These are phyloP conservation scores for Brachypterus glaber DNA, from an alignment of 2,888 invertebrate genomes.

Conservation along the genomic window DNA sequence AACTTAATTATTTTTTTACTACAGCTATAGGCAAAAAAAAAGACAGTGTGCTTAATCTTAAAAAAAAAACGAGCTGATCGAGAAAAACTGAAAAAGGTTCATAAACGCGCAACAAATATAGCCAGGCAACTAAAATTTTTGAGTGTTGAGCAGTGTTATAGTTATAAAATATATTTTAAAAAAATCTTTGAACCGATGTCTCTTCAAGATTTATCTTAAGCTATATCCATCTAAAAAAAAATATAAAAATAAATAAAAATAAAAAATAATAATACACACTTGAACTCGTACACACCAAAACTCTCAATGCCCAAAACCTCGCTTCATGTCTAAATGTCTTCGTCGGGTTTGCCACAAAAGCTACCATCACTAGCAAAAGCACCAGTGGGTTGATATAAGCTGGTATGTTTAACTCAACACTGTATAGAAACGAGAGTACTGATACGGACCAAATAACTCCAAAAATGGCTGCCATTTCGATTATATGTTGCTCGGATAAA, in stretches of 20 bases:
- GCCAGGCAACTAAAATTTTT: too few species aligned
- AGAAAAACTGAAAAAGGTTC: too few species aligned
- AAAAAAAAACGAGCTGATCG: too few species aligned
- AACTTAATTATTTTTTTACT: too few species aligned
- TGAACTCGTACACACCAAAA: slow-evolving; percentile 57
- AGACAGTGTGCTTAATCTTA: too few species aligned
- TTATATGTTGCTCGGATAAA: slow-evolving; percentile 85
- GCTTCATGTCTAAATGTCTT: slow-evolving; percentile 88
- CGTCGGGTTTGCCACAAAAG: slow-evolving; percentile 86
- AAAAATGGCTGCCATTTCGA: slow-evolving; percentile 87
- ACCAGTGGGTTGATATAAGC: slow-evolving; percentile 87
- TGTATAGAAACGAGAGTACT: slow-evolving; percentile 72
- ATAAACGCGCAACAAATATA: too few species aligned
- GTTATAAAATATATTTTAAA: too few species aligned
- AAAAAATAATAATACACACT: slow-evolving; percentile 6
- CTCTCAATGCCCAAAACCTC: slow-evolving; percentile 85
- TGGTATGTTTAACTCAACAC: slow-evolving; percentile 77
- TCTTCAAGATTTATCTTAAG: too few species aligned
- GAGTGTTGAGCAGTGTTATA: too few species aligned
- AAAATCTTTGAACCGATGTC: too few species aligned
- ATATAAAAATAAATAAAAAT: slow-evolving; percentile 5
- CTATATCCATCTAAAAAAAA: slow-evolving; percentile 3
- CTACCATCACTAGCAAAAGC: slow-evolving; percentile 68
- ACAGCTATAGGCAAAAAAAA: too few species aligned
- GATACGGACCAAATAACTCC: slow-evolving; percentile 93